phyloP scores from a whole-genome alignment of 2,888 invertebrate species.

The Pyrrhia umbra region DNA sequence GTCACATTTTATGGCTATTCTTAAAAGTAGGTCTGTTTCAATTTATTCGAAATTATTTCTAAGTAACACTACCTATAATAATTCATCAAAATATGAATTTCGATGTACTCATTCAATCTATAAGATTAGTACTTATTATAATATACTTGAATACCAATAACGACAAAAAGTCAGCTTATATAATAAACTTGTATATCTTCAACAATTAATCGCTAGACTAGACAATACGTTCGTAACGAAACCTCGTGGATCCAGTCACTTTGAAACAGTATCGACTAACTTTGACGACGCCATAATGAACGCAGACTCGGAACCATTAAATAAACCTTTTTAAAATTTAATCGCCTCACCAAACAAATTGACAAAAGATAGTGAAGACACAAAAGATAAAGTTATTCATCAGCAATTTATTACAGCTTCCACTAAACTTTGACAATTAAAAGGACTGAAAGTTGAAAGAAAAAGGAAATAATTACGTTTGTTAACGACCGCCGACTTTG shows the following conservation, averaged over 20 bases:
- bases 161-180: too few relatives aligned
- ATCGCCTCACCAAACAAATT: constrained; percentile 42
- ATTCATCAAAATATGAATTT: too few relatives aligned
- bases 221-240: background rate
- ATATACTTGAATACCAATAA: too few relatives aligned
- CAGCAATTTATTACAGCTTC: constrained; percentile 74
- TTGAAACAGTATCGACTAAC: constrained; percentile 2
- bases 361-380: constrained; percentile 35
- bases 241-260: background rate
- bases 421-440: constrained; percentile 85
- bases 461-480: constrained; percentile 83
- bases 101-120: too few relatives aligned
- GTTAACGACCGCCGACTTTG: constrained; percentile 78
- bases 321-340: constrained; percentile 16
- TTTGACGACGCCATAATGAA: constrained; percentile 16
- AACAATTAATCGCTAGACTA: background rate
- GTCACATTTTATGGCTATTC: too few relatives aligned
- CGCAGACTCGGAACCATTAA: constrained; percentile 1
- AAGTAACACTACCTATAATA: too few relatives aligned
- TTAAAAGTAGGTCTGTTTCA: too few relatives aligned
- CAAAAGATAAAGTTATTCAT: constrained; percentile 59
- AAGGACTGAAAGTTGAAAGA: constrained; percentile 76
- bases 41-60: too few relatives aligned
- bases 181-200: background rate
- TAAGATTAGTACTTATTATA: too few relatives aligned